Conservation (phyloP, 2,113 vertebrate species). For the Lipophrys pholis region DNA sequence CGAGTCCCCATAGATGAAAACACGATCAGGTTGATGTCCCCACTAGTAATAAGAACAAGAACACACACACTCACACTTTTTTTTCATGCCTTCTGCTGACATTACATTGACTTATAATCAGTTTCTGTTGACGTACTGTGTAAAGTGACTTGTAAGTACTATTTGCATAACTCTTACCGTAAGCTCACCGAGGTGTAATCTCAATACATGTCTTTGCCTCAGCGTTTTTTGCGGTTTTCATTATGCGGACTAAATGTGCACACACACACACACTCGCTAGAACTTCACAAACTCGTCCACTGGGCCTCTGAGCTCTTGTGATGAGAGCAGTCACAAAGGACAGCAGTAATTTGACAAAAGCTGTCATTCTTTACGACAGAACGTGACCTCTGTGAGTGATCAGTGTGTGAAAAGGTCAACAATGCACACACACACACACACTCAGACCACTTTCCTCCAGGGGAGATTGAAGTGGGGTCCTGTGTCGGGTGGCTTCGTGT, state of each 20-base stretch:
- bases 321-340: slow-evolving; percentile 10
- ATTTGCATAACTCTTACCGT: no score
- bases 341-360: slow-evolving; percentile 55
- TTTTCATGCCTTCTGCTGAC: no score
- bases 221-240: no score
- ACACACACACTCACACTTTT: no score
- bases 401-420: slow-evolving; percentile 50
- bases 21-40: no score
- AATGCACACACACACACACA: neutral
- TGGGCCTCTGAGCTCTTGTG: neutral
- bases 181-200: no score
- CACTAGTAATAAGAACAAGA: no score
- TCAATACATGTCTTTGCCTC: no score
- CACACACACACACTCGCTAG: slow-evolving; percentile 1
- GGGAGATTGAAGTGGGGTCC: slow-evolving; percentile 52
- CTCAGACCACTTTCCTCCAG: neutral
- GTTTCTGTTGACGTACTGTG: no score
- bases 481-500: slow-evolving; percentile 29
- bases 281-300: slow-evolving; percentile 18
- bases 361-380: slow-evolving; percentile 48
- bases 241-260: neutral
- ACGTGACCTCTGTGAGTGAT: slow-evolving; percentile 41
- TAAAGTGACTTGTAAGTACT: no score
- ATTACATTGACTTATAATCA: no score
- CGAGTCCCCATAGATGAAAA: no score